phyloP scores from a whole-genome alignment of 1,140 invertebrate species.

The Drosophila willistoni region DNA sequence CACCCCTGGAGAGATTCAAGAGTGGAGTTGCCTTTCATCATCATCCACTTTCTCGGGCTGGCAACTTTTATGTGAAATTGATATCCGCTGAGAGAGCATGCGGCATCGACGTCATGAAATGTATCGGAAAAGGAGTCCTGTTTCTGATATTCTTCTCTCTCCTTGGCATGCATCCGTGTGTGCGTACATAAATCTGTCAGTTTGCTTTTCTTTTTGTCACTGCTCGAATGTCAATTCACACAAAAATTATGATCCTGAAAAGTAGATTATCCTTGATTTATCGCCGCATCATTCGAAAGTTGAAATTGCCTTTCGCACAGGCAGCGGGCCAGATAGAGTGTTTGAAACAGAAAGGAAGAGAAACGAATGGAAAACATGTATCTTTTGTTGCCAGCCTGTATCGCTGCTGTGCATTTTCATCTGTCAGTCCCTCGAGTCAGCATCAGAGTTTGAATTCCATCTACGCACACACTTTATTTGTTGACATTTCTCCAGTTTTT shows the following conservation, averaged over 20 bases:
- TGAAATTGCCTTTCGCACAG: slow-evolving; percentile 66
- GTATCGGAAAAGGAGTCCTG: slow-evolving; percentile 46
- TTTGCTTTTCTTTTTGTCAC: slow-evolving; percentile 81
- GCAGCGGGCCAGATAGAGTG: slow-evolving; percentile 15
- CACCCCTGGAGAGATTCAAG: slow-evolving; percentile 17
- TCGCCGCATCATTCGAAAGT: slow-evolving; percentile 80
- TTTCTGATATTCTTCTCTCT: slow-evolving; percentile 27
- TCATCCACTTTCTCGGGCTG: slow-evolving; percentile 72
- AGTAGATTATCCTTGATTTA: slow-evolving; percentile 83
- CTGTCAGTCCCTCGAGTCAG: slow-evolving; percentile 44
- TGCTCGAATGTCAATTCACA: slow-evolving; percentile 82
- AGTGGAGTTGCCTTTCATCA: slow-evolving; percentile 44
- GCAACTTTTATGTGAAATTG: slow-evolving; percentile 81
- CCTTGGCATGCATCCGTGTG: slow-evolving; percentile 52
- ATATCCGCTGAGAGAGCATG: slow-evolving; percentile 65
- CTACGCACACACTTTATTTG: slow-evolving; percentile 71
- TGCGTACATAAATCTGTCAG: slow-evolving; percentile 82
- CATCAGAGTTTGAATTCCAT: slow-evolving; percentile 51
- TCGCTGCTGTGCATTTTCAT: slow-evolving; percentile 48
- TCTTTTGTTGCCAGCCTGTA: slow-evolving; percentile 78
- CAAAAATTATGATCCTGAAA: slow-evolving; percentile 83
- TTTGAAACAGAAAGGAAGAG: neutral
- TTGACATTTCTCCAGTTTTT: slow-evolving; percentile 63
- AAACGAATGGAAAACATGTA: slow-evolving; percentile 58
- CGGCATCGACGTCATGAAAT: slow-evolving; percentile 49